Conservation (phyloP, 2,113 vertebrate genomes). For the Entomyzon cyanotis region DNA sequence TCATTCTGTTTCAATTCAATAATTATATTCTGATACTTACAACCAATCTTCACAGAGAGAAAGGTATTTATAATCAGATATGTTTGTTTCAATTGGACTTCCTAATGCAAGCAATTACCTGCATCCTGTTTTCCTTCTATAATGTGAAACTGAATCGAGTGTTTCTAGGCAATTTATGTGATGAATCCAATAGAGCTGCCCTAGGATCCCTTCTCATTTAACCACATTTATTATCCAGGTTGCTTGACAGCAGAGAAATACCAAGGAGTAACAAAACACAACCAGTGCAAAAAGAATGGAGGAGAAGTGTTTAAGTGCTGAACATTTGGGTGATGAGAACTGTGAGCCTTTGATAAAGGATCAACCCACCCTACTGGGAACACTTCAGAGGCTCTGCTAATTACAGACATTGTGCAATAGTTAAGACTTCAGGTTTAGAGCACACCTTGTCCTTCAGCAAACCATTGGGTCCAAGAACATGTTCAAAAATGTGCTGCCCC, state of each 20-base stretch:
- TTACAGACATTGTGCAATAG: not conserved
- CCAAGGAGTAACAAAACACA: not conserved
- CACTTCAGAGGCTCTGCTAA: not conserved
- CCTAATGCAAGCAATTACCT: not conserved
- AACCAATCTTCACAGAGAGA: not conserved
- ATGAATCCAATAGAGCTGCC: not conserved
- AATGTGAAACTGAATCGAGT: not conserved
- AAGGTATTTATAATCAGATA: not conserved
- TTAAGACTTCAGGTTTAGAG: not conserved
- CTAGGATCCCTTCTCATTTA: not conserved
- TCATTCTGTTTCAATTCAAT: not conserved
- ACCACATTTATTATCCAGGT: not conserved
- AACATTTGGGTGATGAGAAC: not conserved
- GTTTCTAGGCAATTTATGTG: not conserved
- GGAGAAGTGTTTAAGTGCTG: not conserved
- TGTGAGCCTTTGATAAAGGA: not conserved
- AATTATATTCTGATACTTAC: not conserved
- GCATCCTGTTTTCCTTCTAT: not conserved
- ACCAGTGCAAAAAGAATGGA: not conserved
- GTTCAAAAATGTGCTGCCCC: conserved; percentile 89
- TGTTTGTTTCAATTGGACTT: not conserved
- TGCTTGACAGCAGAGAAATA: not conserved
- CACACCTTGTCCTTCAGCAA: conserved; percentile 87
- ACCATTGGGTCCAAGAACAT: conserved; percentile 87
- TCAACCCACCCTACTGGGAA: not conserved